phyloP scores from a whole-genome alignment of 2,113 vertebrate species.

The Sardina pilchardus region DNA sequence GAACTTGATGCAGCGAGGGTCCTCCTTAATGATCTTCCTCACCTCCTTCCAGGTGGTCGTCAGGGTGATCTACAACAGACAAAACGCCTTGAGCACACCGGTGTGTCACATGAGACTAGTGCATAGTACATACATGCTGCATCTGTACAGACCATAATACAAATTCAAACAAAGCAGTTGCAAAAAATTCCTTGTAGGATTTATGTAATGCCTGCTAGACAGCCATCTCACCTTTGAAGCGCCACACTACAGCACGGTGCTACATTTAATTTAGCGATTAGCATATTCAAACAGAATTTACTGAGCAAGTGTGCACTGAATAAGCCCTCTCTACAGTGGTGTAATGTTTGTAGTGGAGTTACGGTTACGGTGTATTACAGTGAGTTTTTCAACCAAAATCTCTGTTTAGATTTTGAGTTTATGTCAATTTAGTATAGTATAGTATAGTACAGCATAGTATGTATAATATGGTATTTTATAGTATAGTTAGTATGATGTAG shows the following conservation, averaged over 20 bases:
- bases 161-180: not conserved
- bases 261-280: not conserved
- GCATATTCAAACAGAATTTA: not conserved
- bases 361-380: too few species aligned
- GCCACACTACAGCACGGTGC: not conserved
- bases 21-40: constrained; percentile 98
- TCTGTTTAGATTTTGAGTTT: too few species aligned
- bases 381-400: too few species aligned
- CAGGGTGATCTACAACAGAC: constrained; percentile 85
- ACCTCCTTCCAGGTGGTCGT: constrained; percentile 99
- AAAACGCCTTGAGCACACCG: not conserved
- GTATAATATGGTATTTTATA: too few species aligned
- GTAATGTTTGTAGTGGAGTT: too few species aligned
- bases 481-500: too few species aligned
- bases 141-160: not conserved
- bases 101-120: not conserved
- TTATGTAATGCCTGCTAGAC: not conserved
- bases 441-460: too few species aligned
- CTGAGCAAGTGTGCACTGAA: not conserved
- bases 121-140: too few species aligned
- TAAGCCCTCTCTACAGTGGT: not conserved
- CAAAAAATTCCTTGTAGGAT: not conserved
- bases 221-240: not conserved
- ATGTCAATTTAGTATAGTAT: not conserved
- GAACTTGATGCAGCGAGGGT: constrained; percentile 97